Percentiles rank a stretch among this genome's conserved stretches.
phyloP scores from a whole-genome alignment of 2,888 invertebrate genomes.

The Pomacea canaliculata region DNA sequence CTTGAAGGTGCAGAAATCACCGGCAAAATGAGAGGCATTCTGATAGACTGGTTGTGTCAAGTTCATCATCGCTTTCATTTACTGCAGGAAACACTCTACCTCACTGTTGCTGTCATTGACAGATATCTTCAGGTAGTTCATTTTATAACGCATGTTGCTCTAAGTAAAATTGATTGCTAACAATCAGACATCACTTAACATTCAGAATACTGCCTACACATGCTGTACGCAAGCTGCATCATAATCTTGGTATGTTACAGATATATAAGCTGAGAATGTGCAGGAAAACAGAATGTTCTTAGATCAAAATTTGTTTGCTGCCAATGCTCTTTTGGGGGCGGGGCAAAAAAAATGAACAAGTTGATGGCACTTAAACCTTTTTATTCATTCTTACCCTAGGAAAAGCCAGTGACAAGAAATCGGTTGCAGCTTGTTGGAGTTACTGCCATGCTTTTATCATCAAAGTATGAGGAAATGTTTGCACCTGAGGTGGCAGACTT shows the following conservation, averaged over 20 bases:
- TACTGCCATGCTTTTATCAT: constrained; percentile 89
- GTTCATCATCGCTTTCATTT: constrained; percentile 89
- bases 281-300: too few relatives aligned
- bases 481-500: constrained; percentile 89
- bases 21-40: constrained; percentile 87
- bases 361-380: too few relatives aligned
- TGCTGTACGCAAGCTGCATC: too few relatives aligned
- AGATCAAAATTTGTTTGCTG: too few relatives aligned
- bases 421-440: constrained; percentile 90
- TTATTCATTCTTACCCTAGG: constrained; percentile 33
- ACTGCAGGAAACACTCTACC: constrained; percentile 88
- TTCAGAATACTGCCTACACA: not conserved
- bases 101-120: constrained; percentile 90
- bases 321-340: too few relatives aligned
- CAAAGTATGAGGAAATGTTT: constrained; percentile 95
- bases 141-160: not conserved
- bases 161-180: not conserved
- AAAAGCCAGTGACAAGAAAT: constrained; percentile 75
- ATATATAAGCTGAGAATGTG: too few relatives aligned
- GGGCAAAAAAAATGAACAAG: too few relatives aligned
- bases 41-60: constrained; percentile 95
- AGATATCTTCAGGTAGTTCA: constrained; percentile 82
- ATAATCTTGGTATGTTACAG: too few relatives aligned
- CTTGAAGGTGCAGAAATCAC: constrained; percentile 80
- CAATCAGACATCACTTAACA: not conserved